Percentiles rank a stretch among this genome's conserved stretches.
Evolutionary conservation across 2,797 vertebrate species (phyloP).

Genomic region (Diplodus puntazzo): DNA sequence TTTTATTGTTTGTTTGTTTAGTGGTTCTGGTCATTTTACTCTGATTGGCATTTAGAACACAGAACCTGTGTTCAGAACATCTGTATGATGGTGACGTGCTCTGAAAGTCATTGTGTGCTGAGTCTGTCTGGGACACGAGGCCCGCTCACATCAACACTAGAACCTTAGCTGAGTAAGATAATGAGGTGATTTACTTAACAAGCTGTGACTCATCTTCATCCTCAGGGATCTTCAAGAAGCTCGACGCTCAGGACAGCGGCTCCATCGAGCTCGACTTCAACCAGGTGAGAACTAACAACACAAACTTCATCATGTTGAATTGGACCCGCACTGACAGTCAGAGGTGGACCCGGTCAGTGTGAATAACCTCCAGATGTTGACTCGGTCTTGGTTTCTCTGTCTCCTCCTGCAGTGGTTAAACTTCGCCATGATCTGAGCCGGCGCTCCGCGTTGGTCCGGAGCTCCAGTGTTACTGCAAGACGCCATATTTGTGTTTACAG

Average conservation of each 20-base stretch:
- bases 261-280: slow-evolving; percentile 80
- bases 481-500: slow-evolving; percentile 4
- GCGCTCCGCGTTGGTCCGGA: neutral
- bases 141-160: neutral
- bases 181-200: neutral
- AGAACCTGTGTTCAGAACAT: too few relatives aligned
- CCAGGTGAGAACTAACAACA: slow-evolving; percentile 67
- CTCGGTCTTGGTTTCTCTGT: neutral
- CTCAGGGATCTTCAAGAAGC: slow-evolving; percentile 80
- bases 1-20: too few relatives aligned
- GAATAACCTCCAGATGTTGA: neutral
- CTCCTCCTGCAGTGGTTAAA: slow-evolving; percentile 80
- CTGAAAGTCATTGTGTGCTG: too few relatives aligned
- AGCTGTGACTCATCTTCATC: neutral
- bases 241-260: slow-evolving; percentile 75
- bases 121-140: too few relatives aligned
- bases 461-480: slow-evolving; percentile 4
- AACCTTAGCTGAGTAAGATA: neutral
- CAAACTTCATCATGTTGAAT: neutral
- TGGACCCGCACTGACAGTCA: neutral
- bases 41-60: too few relatives aligned
- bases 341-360: too few relatives aligned
- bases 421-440: slow-evolving; percentile 83
- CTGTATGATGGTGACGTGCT: too few relatives aligned
- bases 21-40: too few relatives aligned